Base-by-base conservation (phyloP, 1,140 invertebrate genomes). In the Drosophila murphyi region DNA sequence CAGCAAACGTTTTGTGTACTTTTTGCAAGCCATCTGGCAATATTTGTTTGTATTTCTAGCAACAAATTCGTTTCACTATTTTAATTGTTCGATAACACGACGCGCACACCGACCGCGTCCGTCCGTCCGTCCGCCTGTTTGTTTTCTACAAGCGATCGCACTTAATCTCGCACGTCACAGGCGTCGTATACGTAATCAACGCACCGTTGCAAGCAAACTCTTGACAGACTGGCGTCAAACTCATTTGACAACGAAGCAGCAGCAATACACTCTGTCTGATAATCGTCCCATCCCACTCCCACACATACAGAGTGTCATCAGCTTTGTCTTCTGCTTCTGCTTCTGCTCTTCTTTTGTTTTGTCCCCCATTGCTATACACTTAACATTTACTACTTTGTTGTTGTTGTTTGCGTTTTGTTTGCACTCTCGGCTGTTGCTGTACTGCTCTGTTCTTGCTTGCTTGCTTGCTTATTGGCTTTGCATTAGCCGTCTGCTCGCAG, bases 141-240 rank as follows among this genome's bases (percentile, higher is more conserved):
- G 20, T n/a, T 37, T 31, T 54, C 51, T 34, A 5, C 3, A 34
- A 43, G 47, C 51, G 68, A 70, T 62, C 57, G 47, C n/a, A 61
- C 50, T 70, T 70, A 70, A 69, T 20, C 20, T 68, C 43, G 41
- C 57, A 10, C 64, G 51, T 61, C 64, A 65, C 55, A 72, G 31
- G 63, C 69, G 60, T 61, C 79, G 80, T 82, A 82, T 82, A 82
- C 80, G 80, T 83, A 82, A 82, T 82, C 63, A 63, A 70, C 59
- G 72, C 63, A 67, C 51, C 77, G 74, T 37, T 71, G 20, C 20
- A 20, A 20, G 80, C 80, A 50, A 48, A 34, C 70, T 41, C 45
- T 80, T 76, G 80, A 82, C 80, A 71, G 67, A 28, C 70, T 52
- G 70, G 63, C 79, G 76, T 79, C 80, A 79, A 79, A 82, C 76